Conservation (phyloP, 2,113 vertebrate species). For the Myrmecophaga tridactyla region DNA sequence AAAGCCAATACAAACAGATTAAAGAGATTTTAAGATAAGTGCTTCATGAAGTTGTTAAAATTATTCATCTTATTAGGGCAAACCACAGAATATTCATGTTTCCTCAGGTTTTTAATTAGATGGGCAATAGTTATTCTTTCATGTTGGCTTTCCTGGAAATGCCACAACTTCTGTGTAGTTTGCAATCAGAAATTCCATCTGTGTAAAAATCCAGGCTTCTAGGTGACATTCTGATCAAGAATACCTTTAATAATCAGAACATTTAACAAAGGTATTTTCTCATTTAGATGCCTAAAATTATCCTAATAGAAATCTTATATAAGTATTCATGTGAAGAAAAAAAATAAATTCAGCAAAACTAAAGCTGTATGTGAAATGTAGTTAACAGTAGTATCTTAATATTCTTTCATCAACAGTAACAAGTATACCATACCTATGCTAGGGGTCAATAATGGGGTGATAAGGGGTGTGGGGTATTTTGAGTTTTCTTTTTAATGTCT, state of each 20-base stretch:
- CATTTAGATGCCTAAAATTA: not conserved
- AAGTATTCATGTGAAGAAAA: no score
- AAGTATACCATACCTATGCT: no score
- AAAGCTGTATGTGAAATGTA: not conserved
- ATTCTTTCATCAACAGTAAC: no score
- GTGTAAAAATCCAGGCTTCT: not conserved
- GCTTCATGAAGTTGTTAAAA: not conserved
- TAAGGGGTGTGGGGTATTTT: no score
- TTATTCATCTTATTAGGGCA: not conserved
- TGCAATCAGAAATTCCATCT: not conserved
- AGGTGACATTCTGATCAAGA: not conserved
- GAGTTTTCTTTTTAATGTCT: no score
- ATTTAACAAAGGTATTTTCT: not conserved
- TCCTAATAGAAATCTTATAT: not conserved
- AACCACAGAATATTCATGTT: not conserved
- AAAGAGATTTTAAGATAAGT: not conserved
- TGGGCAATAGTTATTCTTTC: not conserved
- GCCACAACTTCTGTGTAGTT: not conserved
- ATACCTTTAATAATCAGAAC: not conserved
- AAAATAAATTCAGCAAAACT: not conserved
- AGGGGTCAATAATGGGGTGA: no score
- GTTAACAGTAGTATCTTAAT: no score
- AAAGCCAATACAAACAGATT: not conserved
- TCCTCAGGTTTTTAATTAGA: not conserved
- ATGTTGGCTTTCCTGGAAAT: not conserved